Percentiles rank a stretch among this genome's conserved stretches.
Evolutionary conservation across 2,797 vertebrate genomes (phyloP).

Genomic region (Pygocentrus nattereri): DNA sequence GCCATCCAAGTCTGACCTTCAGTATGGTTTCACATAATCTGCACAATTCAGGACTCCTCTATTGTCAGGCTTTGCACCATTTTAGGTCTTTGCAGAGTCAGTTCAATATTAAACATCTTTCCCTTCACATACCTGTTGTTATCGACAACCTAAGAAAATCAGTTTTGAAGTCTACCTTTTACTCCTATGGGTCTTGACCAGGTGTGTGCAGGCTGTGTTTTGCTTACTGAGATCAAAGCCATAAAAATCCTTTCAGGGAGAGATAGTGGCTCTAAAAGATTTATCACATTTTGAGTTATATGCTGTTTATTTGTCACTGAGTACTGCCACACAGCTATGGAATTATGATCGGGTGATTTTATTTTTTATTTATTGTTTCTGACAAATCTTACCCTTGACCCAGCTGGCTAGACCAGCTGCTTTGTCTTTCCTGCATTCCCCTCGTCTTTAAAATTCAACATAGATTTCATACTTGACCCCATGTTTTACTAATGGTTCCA

Average conservation of each 20-base stretch:
- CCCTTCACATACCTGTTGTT: neutral
- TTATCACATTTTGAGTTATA: neutral
- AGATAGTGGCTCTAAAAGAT: too few species aligned
- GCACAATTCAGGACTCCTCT: neutral
- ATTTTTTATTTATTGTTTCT: neutral
- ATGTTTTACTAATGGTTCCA: too few species aligned
- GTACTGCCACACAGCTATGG: too few species aligned
- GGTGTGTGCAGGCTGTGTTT: neutral
- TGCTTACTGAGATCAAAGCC: neutral
- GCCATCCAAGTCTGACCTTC: neutral
- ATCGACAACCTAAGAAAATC: neutral
- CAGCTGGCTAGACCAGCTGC: neutral
- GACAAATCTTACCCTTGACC: neutral
- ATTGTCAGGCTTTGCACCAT: neutral
- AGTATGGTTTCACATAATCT: neutral
- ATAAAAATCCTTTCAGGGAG: too few species aligned
- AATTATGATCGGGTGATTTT: too few species aligned
- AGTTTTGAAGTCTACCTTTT: neutral
- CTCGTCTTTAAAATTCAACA: too few species aligned
- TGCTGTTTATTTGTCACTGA: neutral
- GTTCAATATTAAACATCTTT: neutral
- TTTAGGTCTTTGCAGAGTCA: neutral
- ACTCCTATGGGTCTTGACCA: neutral
- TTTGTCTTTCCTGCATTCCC: neutral
- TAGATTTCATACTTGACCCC: too few species aligned